Evolutionary conservation across 2,113 vertebrate species (phyloP), one percentile per base, ranked within the genome.

Genomic region (Hippocampus comes): DNA sequence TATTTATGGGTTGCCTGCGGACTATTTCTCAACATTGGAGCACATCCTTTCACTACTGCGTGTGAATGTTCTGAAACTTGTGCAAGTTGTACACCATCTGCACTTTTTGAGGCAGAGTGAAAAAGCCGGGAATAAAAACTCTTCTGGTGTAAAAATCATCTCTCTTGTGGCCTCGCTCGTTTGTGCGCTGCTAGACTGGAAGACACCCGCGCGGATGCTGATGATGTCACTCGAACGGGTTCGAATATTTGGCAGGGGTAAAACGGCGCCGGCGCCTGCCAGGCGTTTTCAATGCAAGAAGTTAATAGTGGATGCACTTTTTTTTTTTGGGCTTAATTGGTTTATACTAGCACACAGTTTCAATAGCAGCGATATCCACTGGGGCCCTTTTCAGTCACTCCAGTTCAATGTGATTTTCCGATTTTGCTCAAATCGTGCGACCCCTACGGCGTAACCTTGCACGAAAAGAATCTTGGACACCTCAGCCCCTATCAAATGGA

Each of bases 41-140:
- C 86, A 89, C 85, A 88, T 55, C 25, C 76, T 78, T 65, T 88
- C 85, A 85, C 75, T 82, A 83, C 80, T 79, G 86, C 91, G 90
- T 87, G 80, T 74, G 77, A 25, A 87, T 91, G 86, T 88, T 90
- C 56, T 82, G 79, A 82, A 90, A 87, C 87, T 85, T 90, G 87
- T 91, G 91, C 89, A 90, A 86, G 86, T 82, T 91, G 88, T 90
- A 89, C 83, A 89, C 82, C 71, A 81, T 81, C 80, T 93, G 91
- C 89, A 91, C 88, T 87, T 90, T 84, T 66, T 88, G 89, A 91
- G 91, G 88, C 89, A 86, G 92, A 91, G 91, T 93, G 92, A 91
- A 90, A 89, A 91, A 90, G 90, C 85, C 91, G 86, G 89, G 87
- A 93, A 92, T 93, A 94, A 93, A 94, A 89, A 89, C 91, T 91